Conservation (phyloP, 2,797 vertebrate genomes). For the Scolopax bukidnonensis region DNA sequence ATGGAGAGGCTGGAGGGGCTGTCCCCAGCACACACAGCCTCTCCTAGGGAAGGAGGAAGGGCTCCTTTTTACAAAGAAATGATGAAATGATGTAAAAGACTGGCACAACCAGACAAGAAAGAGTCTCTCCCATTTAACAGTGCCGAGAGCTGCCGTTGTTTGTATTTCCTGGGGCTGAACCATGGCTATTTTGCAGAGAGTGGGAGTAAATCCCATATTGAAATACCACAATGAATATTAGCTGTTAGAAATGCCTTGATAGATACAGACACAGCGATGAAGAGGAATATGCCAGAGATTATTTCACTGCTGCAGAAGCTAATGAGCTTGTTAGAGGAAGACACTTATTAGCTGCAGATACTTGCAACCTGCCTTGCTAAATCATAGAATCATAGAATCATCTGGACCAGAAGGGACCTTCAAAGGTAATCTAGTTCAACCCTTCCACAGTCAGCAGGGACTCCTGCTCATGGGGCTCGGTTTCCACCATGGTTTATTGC, state of each 20-base stretch:
- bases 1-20: not conserved
- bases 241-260: conserved; percentile 16
- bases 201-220: conserved; percentile 26
- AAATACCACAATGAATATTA: conserved; percentile 35
- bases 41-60: not conserved
- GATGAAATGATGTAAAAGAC: not conserved
- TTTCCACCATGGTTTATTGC: not conserved
- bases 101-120: not conserved
- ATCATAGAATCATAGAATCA: not conserved
- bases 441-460: too few relatives aligned
- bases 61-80: not conserved
- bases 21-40: not conserved
- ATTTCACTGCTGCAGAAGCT: conserved; percentile 30
- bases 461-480: not conserved
- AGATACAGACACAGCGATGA: conserved; percentile 32
- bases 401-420: too few relatives aligned
- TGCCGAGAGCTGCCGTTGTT: not conserved
- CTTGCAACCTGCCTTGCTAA: not conserved
- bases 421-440: too few relatives aligned
- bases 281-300: conserved; percentile 20
- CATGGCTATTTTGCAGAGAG: not conserved
- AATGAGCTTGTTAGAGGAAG: conserved; percentile 16
- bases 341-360: conserved; percentile 19
- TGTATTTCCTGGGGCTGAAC: conserved; percentile 6
- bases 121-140: not conserved